A percentile compares a stretch with the other conserved stretches of the same genome.
Evolutionary conservation across 2,888 invertebrate genomes (phyloP).

Genomic region (Gasteruption jaculator): DNA sequence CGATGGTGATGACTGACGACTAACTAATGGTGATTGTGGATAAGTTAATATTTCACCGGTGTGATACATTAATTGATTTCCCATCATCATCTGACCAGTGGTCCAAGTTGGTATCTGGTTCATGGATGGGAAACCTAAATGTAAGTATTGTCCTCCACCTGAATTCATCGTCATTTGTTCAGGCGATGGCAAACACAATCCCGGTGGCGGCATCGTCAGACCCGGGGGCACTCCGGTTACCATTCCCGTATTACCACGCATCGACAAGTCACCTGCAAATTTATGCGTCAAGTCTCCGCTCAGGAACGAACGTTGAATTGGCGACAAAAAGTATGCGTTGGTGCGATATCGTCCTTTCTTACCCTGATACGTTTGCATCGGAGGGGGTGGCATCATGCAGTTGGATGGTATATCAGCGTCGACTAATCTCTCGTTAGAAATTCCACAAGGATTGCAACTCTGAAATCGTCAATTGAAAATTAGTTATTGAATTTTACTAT

Average conservation of each 20-base stretch:
- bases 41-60: conserved; percentile 42
- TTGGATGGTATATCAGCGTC: conserved; percentile 40
- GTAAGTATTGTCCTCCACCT: conserved; percentile 38
- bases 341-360: conserved; percentile 17
- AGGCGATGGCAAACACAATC: conserved; percentile 41
- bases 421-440: conserved; percentile 39
- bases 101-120: conserved; percentile 45
- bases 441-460: conserved; percentile 40
- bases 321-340: neutral
- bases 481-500: too few relatives aligned
- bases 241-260: conserved; percentile 42
- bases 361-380: conserved; percentile 46
- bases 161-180: conserved; percentile 45
- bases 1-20: conserved; percentile 71
- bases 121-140: conserved; percentile 43
- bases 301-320: neutral
- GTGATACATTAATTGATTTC: conserved; percentile 46
- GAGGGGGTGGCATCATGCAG: conserved; percentile 43
- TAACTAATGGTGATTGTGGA: conserved; percentile 69
- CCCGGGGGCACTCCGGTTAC: conserved; percentile 43
- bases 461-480: too few relatives aligned
- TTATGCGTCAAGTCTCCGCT: neutral
- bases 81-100: conserved; percentile 47
- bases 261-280: conserved; percentile 37
- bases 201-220: conserved; percentile 43